Percentiles rank a stretch among this genome's conserved stretches.
Conservation (phyloP, 1,140 invertebrate species). For the Myzus persicae region DNA sequence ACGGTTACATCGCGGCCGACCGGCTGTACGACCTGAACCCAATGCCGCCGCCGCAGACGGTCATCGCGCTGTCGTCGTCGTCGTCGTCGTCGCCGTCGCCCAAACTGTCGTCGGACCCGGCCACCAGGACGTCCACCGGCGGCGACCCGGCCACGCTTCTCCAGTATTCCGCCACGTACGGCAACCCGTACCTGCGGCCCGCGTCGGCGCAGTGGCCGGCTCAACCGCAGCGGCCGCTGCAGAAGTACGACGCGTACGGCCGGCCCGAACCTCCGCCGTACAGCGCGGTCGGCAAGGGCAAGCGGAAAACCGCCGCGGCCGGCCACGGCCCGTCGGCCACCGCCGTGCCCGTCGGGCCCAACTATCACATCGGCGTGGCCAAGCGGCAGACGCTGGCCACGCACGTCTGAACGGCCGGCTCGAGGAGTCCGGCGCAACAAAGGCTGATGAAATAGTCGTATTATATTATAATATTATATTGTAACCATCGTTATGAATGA, state of each 20-base stretch:
- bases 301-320: neutral
- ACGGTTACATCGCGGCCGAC: slow-evolving; percentile 31
- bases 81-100: neutral
- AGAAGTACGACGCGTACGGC: neutral
- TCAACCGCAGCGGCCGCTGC: slow-evolving; percentile 54
- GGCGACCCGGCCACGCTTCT: slow-evolving; percentile 67
- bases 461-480: too few relatives aligned
- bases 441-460: slow-evolving; percentile 8
- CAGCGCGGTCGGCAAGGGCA: neutral
- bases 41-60: slow-evolving; percentile 6
- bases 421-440: neutral
- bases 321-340: too few relatives aligned
- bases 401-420: slow-evolving; percentile 35
- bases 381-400: slow-evolving; percentile 38
- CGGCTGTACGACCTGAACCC: slow-evolving; percentile 34
- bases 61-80: neutral
- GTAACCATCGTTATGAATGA: too few relatives aligned
- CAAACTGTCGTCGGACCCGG: neutral
- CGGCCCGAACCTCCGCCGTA: slow-evolving; percentile 40
- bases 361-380: slow-evolving; percentile 32
- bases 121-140: slow-evolving; percentile 65
- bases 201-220: slow-evolving; percentile 62
- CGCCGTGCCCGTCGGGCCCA: neutral
- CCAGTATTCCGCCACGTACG: slow-evolving; percentile 85
- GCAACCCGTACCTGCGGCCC: slow-evolving; percentile 81